Evolutionary conservation across 2,888 invertebrate genomes (phyloP).

Genomic region (Trachelus troglodyta): DNA sequence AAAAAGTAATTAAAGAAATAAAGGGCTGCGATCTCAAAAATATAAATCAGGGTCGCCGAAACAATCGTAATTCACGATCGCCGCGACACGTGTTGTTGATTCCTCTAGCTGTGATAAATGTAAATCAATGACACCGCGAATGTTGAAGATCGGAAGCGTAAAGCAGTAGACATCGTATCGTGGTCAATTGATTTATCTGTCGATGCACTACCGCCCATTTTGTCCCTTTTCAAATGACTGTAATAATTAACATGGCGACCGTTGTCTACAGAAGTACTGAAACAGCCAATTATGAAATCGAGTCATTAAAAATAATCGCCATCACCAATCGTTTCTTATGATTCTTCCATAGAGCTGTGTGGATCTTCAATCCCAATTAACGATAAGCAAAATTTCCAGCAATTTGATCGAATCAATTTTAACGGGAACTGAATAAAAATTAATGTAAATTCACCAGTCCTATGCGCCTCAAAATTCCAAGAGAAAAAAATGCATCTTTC

Average conservation of each 20-base stretch:
- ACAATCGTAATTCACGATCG: background rate
- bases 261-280: background rate
- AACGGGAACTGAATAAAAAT: background rate
- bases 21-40: conserved; percentile 10
- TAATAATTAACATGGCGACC: background rate
- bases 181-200: too few species aligned
- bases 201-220: too few species aligned
- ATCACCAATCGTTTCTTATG: background rate
- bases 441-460: background rate
- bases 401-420: background rate
- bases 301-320: background rate
- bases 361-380: background rate
- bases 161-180: too few species aligned
- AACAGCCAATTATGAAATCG: background rate
- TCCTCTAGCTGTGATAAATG: conserved; percentile 36
- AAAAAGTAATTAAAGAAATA: conserved; percentile 3
- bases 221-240: too few species aligned
- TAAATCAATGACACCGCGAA: conserved; percentile 28
- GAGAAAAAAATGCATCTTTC: conserved; percentile 13
- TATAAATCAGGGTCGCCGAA: conserved; percentile 16
- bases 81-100: conserved; percentile 30
- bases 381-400: background rate
- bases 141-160: too few species aligned
- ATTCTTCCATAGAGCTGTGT: background rate
- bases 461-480: background rate